These are phyloP conservation scores for Sylvietta virens DNA, from an alignment of 2,113 vertebrate species.

Conservation along the genomic window DNA sequence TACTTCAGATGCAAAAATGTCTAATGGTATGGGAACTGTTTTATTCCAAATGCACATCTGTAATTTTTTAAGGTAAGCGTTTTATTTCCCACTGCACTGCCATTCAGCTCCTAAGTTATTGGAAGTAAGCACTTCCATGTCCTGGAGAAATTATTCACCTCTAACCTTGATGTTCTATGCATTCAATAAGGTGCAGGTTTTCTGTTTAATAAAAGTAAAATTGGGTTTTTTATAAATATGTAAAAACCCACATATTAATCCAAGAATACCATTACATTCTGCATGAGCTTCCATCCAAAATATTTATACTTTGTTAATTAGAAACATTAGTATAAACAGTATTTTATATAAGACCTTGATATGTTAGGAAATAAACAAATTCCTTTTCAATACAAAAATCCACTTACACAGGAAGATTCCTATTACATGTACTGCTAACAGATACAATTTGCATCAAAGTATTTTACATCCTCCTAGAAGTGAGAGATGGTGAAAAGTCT, in stretches of 20 bases:
- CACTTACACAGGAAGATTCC: slow-evolving; percentile 47
- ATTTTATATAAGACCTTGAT: neutral
- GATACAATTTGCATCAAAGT: slow-evolving; percentile 65
- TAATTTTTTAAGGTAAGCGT: neutral
- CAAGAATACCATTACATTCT: neutral
- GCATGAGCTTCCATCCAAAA: neutral
- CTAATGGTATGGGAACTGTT: neutral
- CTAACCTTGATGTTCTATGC: neutral
- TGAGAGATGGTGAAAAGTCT: slow-evolving; percentile 35
- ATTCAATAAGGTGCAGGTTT: neutral
- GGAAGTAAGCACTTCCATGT: neutral
- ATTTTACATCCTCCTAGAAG: slow-evolving; percentile 42
- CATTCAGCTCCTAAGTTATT: neutral
- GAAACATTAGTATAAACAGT: neutral
- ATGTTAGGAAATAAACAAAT: slow-evolving; percentile 35
- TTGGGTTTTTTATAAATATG: neutral
- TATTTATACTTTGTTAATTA: slow-evolving; percentile 13
- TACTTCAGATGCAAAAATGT: slow-evolving; percentile 28
- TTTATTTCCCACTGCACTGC: neutral
- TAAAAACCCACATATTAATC: neutral
- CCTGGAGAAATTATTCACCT: neutral
- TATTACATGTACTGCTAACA: slow-evolving; percentile 42
- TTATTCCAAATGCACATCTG: neutral
- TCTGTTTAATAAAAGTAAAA: neutral
- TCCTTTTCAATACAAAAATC: slow-evolving; percentile 33